A percentile compares a stretch with the other conserved stretches of the same genome.
Evolutionary conservation across 2,888 invertebrate genomes (phyloP).

Genomic region (Rhodophaea formosa): DNA sequence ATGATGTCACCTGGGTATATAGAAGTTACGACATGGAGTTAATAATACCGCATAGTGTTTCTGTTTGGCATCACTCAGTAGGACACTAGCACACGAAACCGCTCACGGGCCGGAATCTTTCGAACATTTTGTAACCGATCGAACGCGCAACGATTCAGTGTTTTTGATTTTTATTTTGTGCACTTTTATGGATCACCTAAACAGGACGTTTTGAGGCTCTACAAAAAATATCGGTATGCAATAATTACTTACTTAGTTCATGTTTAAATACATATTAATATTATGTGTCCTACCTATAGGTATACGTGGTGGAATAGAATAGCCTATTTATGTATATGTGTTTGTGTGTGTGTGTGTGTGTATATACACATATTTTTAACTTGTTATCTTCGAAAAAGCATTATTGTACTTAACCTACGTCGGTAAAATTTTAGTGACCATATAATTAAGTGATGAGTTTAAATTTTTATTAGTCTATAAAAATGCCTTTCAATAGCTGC

Average conservation of each 20-base stretch:
- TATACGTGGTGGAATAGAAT: too few relatives aligned
- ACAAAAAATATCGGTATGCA: neutral
- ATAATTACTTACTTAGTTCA: too few relatives aligned
- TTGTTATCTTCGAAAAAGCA: too few relatives aligned
- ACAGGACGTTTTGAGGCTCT: neutral
- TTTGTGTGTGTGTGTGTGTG: too few relatives aligned
- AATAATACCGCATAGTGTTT: slow-evolving; percentile 56
- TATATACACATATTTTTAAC: too few relatives aligned
- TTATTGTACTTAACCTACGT: too few relatives aligned
- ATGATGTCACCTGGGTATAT: slow-evolving; percentile 62
- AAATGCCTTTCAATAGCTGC: neutral
- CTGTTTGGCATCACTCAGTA: slow-evolving; percentile 63
- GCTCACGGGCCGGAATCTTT: slow-evolving; percentile 35
- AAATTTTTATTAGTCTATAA: too few relatives aligned
- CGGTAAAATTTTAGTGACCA: too few relatives aligned
- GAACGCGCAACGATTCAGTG: slow-evolving; percentile 17
- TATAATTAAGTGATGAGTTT: too few relatives aligned
- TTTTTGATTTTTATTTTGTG: neutral
- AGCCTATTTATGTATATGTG: too few relatives aligned
- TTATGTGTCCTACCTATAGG: too few relatives aligned
- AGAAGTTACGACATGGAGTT: slow-evolving; percentile 60
- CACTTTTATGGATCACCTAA: neutral
- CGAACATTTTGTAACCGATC: slow-evolving; percentile 17
- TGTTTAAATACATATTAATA: too few relatives aligned
- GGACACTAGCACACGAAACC: slow-evolving; percentile 54